Conservation (phyloP, 2,113 vertebrate genomes). For the Nycticorax nycticorax region DNA sequence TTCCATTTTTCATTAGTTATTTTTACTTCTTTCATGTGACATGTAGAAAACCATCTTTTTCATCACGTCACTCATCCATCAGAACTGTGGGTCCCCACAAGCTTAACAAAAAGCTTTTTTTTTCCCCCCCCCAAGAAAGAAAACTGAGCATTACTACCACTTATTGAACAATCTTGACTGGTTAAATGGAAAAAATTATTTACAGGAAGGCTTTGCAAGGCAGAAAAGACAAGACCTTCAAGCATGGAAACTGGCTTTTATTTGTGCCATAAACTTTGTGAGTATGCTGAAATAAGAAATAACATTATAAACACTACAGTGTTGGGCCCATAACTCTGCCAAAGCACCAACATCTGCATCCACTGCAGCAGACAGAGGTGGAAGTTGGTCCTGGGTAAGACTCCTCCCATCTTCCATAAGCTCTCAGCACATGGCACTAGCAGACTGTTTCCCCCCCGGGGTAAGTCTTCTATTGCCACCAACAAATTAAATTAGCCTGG, state of each 20-base stretch:
- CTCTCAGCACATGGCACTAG: not conserved
- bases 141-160: not conserved
- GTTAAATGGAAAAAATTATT: not conserved
- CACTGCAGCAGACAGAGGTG: not conserved
- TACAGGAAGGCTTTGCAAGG: not conserved
- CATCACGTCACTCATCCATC: not conserved
- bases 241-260: not conserved
- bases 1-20: not conserved
- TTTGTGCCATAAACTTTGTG: not conserved
- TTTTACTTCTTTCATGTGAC: not conserved
- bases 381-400: not conserved
- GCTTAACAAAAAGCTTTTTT: not conserved
- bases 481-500: not conserved
- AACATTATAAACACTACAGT: rapidly evolving
- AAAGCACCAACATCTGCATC: not conserved
- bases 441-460: not conserved
- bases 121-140: not conserved
- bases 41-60: not conserved
- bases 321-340: not conserved
- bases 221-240: not conserved
- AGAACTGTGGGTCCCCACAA: not conserved
- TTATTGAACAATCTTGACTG: not conserved
- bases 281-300: not conserved
- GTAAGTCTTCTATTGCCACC: not conserved
- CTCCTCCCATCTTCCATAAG: rapidly evolving